Percentiles rank a stretch among this genome's conserved stretches.
These are phyloP conservation scores for Beroe ovata DNA, from an alignment of 37 sponge, comb jelly and placozoan genomes.

Conservation along the genomic window DNA sequence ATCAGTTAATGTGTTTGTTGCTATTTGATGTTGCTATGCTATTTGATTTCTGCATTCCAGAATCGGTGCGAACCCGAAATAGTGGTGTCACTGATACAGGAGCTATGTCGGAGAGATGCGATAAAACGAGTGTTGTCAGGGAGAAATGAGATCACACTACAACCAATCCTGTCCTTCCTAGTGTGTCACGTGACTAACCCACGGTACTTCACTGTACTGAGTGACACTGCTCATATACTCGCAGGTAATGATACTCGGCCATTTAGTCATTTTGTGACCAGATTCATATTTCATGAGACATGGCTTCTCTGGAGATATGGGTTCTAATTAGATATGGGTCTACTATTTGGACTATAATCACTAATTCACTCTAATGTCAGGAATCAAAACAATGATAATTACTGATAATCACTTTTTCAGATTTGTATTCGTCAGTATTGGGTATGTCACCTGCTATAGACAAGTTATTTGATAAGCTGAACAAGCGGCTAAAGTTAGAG, in stretches of 20 bases:
- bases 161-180: slow-evolving; percentile 83
- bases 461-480: slow-evolving; percentile 36
- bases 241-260: slow-evolving; percentile 42
- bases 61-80: slow-evolving; percentile 50
- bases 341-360: no score
- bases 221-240: slow-evolving; percentile 41
- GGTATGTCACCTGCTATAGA: slow-evolving; percentile 61
- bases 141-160: slow-evolving; percentile 78
- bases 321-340: no score
- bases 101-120: slow-evolving; percentile 86
- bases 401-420: no score
- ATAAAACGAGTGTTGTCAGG: slow-evolving; percentile 82
- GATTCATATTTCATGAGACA: no score
- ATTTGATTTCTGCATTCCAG: no score
- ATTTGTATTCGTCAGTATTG: slow-evolving; percentile 43
- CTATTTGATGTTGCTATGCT: no score
- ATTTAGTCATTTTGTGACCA: no score
- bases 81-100: slow-evolving; percentile 84
- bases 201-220: slow-evolving; percentile 20
- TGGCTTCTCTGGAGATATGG: no score
- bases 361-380: no score
- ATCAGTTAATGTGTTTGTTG: no score
- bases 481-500: slow-evolving; percentile 23
- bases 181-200: slow-evolving; percentile 69
- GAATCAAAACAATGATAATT: no score